Conservation (phyloP, 2,888 invertebrate species). For the Chaitophorus viminalis region DNA sequence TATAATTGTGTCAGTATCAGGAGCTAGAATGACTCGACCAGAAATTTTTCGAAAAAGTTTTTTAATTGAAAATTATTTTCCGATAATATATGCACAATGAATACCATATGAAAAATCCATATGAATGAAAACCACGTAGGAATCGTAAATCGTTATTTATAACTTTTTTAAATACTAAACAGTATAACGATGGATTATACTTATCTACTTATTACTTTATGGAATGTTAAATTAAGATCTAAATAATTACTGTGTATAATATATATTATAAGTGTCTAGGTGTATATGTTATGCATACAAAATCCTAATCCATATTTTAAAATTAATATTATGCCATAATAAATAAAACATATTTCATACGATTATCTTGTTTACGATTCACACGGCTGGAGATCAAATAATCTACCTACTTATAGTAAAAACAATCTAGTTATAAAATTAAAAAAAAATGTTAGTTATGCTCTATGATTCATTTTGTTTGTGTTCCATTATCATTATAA, state of each 20-base stretch:
- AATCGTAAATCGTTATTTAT: background rate
- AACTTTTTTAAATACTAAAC: background rate
- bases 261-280: background rate
- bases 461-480: too few relatives aligned
- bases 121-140: too few relatives aligned
- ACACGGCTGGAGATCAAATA: too few relatives aligned
- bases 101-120: background rate
- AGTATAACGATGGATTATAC: background rate
- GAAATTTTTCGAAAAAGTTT: background rate
- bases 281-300: background rate
- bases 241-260: background rate
- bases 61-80: background rate
- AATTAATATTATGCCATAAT: too few relatives aligned
- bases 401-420: too few relatives aligned
- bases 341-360: too few relatives aligned
- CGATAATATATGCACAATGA: background rate
- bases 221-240: background rate
- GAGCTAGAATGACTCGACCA: background rate
- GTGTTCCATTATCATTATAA: too few relatives aligned
- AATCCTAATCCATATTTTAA: too few relatives aligned
- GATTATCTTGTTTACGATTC: too few relatives aligned
- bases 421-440: too few relatives aligned
- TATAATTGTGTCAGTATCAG: background rate
- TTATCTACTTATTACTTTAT: background rate
- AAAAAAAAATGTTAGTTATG: too few relatives aligned